Percentiles rank a stretch among this genome's conserved stretches.
Evolutionary conservation across 2,113 vertebrate species (phyloP).

Genomic region (Hippocampus abdominalis): DNA sequence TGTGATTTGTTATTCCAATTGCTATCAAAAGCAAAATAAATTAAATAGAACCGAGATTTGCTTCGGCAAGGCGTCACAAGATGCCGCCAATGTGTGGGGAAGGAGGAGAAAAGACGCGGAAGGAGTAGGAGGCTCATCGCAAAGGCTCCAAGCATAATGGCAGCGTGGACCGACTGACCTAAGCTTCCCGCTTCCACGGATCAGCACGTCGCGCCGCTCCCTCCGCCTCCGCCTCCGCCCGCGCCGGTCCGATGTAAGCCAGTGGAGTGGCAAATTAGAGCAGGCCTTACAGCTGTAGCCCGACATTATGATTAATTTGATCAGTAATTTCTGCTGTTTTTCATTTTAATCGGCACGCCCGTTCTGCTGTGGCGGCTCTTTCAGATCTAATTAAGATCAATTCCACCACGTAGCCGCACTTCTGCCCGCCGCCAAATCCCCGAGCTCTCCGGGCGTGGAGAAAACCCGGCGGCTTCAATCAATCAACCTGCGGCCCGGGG

Average conservation of each 20-base stretch:
- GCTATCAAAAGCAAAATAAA: too few relatives aligned
- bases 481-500: conserved; percentile 83
- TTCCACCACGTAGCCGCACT: conserved; percentile 90
- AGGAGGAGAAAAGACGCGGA: conserved; percentile 49
- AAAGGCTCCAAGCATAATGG: conserved; percentile 69
- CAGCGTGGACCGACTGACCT: conserved; percentile 78
- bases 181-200: conserved; percentile 87
- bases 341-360: conserved; percentile 99
- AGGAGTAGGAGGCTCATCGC: conserved; percentile 75
- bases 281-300: conserved; percentile 99
- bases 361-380: conserved; percentile 99
- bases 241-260: conserved; percentile 95
- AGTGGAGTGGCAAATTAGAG: conserved; percentile 99
- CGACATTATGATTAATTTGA: conserved; percentile 99
- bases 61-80: conserved; percentile 2
- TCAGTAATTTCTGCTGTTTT: conserved; percentile 99
- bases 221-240: conserved; percentile 75
- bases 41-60: background rate
- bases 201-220: conserved; percentile 86
- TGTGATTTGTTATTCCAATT: too few relatives aligned
- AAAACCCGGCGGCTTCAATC: conserved; percentile 88
- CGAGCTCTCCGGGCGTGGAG: conserved; percentile 87
- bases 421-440: conserved; percentile 83
- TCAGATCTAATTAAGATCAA: conserved; percentile 99
- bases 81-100: conserved; percentile 1